Base-by-base conservation (phyloP, 1,140 invertebrate genomes). In the Bacillus rossius region DNA sequence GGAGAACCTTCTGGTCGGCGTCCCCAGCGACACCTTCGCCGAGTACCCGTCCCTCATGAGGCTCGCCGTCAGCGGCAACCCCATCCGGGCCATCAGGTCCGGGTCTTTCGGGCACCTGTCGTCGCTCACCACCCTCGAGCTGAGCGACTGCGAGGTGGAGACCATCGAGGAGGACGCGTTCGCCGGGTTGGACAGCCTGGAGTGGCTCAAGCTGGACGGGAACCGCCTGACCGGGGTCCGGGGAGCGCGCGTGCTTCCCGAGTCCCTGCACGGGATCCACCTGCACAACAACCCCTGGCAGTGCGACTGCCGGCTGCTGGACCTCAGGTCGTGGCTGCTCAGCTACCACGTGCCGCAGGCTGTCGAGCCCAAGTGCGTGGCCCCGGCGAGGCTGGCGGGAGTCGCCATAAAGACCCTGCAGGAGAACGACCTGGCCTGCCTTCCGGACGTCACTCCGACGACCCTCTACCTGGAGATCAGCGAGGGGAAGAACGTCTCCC, bases 261-360 rank as follows among this genome's bases (percentile, higher is more conserved):
- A 84, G 55, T 81, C 80, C 43, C 73, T 94, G 37, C 84, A 89
- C 59, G 89, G 87, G 38, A 79, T 94, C 23, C 85, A 88, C 53
- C 74, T 95, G 22, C 86, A 94, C 67, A 86, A 86, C 65, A 96
- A 96, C 77, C 85, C 88, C 43, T 96, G 92, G 92, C 78, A 83
- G 43, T 96, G 92, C 71, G 89, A 94, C 69, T 96, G 92, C 69
- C 81, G 84, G 53, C 74, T 94, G 43, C 72, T 85, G 40, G 83
- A 88, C 61, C 74, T 95, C 64, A 81, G 90, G 59, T 72, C 77
- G 20, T 95, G 92, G 92, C 77, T 95, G 55, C 75, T 80, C 25
- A 81, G 84, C 65, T 86, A 85, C 65, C 86, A 84, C 66, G 82
- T 86, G 40, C 85, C 90, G 0, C 81, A 86, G 54, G 73, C 79